These are phyloP conservation scores for Gymnarchus niloticus DNA, from an alignment of 2,113 vertebrate genomes.

Conservation along the genomic window DNA sequence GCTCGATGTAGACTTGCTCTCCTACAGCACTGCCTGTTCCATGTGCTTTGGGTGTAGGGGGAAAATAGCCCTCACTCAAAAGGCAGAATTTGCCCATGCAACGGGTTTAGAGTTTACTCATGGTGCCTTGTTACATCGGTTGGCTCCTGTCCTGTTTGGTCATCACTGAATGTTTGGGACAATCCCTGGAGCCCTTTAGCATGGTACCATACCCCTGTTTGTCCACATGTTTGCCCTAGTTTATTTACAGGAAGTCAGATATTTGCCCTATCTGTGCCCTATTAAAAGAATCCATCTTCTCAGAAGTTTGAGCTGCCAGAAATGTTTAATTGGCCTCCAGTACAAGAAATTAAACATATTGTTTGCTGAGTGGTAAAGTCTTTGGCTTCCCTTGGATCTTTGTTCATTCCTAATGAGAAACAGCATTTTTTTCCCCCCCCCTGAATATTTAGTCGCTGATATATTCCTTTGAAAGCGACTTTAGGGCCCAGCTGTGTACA, in stretches of 20 bases:
- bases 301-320: background rate
- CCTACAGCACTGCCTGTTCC: too few relatives aligned
- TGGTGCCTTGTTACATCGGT: too few relatives aligned
- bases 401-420: background rate
- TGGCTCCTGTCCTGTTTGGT: too few relatives aligned
- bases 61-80: too few relatives aligned
- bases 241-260: background rate
- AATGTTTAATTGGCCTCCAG: background rate
- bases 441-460: background rate
- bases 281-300: background rate
- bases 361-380: background rate
- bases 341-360: background rate
- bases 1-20: too few relatives aligned
- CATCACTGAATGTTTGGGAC: too few relatives aligned
- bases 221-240: background rate
- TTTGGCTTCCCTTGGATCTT: background rate
- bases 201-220: background rate
- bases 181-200: background rate
- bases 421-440: constrained; percentile 6
- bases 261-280: background rate
- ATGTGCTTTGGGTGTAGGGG: too few relatives aligned
- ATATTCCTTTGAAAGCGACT: background rate
- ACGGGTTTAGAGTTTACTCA: too few relatives aligned
- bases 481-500: constrained; percentile 9
- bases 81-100: too few relatives aligned